Base-by-base conservation (phyloP, 2,113 vertebrate genomes). In the Lampris megalopsis region DNA sequence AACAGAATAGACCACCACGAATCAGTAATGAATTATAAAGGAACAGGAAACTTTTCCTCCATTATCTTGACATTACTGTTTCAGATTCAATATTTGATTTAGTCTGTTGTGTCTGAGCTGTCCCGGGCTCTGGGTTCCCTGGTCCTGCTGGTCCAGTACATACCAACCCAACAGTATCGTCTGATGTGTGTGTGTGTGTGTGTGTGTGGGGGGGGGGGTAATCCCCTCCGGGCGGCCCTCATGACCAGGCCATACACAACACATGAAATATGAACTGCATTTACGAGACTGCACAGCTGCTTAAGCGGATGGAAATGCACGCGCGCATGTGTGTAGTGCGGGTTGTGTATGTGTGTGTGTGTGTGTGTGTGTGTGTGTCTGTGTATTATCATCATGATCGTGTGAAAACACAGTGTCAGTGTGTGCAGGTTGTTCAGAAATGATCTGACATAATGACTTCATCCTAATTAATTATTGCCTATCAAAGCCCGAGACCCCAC, bases 381-480 rank as follows among this genome's bases (percentile, higher is more conserved):
- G 65, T 49, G 60, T 6, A 5, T 11, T 24, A 5, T 7, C 43
- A 45, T 45, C 54, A 38, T 36, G 35, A 9, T 6, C 38, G 56
- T 61, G 56, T 59, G 36, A 58, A 9, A 9, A 10, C 41, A 57
- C n/a, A 54, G 9, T 60, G 56, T 40, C 63, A 49, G 47, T 8
- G 57, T 71, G 53, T 8, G 1, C 62, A 38, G 10, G 43, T 66
- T 58, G 57, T 65, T 54, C 56, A 66, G 63, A 82, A 40, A 24
- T 5, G 41, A 43, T 43, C 57, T 50, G 56, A 77, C 70, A 66
- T 60, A 71, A 74, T n/a, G 1, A 35, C 50, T 71, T 53, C 1
- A 37, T 68, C 65, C 84, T 83, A 60, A 79, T 80, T 69, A 73
- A 71, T 82, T 73, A 71, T 74, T 83, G 67, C 47, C 57, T 52